Evolutionary conservation across 1,140 invertebrate genomes (phyloP).

Genomic region (Anoplolepis gracilipes): DNA sequence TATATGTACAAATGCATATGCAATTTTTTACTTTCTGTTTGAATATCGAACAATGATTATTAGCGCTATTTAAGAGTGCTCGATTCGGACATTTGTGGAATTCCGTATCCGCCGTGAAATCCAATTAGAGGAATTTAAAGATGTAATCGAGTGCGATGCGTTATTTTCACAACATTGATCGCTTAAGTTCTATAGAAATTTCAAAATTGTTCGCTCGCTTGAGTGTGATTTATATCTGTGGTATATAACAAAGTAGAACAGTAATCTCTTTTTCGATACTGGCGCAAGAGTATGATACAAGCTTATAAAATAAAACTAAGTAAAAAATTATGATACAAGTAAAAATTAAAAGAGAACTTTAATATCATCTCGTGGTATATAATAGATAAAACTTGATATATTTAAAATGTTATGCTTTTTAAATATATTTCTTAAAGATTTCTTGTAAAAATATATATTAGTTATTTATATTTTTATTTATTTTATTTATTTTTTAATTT

Average conservation of each 20-base stretch:
- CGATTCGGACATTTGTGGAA: constrained; percentile 18
- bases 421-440: background rate
- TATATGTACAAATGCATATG: background rate
- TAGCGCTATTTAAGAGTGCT: constrained; percentile 21
- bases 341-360: background rate
- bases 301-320: background rate
- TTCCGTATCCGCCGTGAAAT: constrained; percentile 35
- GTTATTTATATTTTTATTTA: too few relatives aligned
- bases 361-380: background rate
- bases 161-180: constrained; percentile 53
- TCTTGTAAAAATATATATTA: background rate
- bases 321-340: background rate
- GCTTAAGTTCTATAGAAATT: constrained; percentile 29
- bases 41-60: background rate
- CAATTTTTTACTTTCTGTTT: background rate
- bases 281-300: background rate
- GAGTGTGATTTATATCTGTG: background rate
- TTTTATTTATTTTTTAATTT: background rate
- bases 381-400: background rate
- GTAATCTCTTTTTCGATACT: background rate
- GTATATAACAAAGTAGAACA: background rate
- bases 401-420: too few relatives aligned
- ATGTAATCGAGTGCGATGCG: background rate
- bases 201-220: constrained; percentile 10
- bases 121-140: constrained; percentile 47